phyloP scores from a whole-genome alignment of 1,140 invertebrate species.

The Drosophila kohkoa region DNA sequence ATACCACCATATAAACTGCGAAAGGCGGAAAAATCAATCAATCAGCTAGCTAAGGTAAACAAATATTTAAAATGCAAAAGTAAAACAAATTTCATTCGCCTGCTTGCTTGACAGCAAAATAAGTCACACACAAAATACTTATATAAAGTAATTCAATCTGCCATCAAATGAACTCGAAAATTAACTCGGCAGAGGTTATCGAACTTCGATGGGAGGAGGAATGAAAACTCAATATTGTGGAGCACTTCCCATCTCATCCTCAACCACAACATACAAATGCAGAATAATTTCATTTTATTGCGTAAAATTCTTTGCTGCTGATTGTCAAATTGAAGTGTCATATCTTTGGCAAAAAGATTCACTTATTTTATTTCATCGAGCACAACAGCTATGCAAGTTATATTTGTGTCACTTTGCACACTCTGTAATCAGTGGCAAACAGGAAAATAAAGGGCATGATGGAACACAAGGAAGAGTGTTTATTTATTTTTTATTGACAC shows the following conservation, averaged over 20 bases:
- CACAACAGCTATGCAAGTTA: conserved; percentile 13
- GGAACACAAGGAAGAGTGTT: background rate
- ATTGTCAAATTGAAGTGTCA: conserved; percentile 13
- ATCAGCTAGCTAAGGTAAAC: conserved; percentile 34
- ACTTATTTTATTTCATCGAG: conserved; percentile 9
- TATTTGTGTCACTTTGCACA: conserved; percentile 9
- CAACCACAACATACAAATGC: conserved; percentile 5
- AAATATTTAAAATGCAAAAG: conserved; percentile 35
- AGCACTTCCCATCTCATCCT: background rate
- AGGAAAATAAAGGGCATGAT: background rate
- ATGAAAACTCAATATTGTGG: background rate
- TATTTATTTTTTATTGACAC: too few species aligned
- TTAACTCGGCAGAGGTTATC: conserved; percentile 5
- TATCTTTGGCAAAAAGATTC: conserved; percentile 2
- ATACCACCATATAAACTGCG: background rate
- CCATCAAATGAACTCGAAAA: conserved; percentile 19
- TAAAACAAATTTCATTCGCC: conserved; percentile 15
- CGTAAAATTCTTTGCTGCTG: conserved; percentile 10
- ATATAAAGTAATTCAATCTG: conserved; percentile 25
- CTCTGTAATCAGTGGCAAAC: background rate
- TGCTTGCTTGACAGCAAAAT: conserved; percentile 20
- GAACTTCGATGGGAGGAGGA: background rate
- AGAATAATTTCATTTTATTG: conserved; percentile 7
- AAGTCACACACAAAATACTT: background rate
- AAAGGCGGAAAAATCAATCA: conserved; percentile 29